Base-by-base conservation (phyloP, 1,140 invertebrate genomes). In the Gryllus bimaculatus region DNA sequence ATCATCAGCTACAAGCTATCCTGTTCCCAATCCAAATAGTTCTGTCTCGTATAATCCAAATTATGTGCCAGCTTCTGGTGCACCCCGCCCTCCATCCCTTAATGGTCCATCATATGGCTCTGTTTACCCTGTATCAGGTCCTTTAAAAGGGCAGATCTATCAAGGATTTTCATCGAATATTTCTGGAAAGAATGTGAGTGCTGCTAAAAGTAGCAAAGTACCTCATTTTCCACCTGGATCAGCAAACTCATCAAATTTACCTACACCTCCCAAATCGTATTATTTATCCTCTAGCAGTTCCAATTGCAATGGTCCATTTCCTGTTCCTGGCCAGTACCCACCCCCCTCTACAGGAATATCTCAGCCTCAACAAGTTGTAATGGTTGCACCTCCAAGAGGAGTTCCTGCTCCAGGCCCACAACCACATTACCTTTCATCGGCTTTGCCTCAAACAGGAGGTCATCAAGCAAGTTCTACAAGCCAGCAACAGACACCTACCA, bases 211-310 rank as follows among this genome's bases (percentile, higher is more conserved):
- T 66, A 66, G 26, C 26, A 66, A 18, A 66, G 10, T 66, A 13
- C 54, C 54, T 18, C 18, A 18, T 66, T 66, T 18, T 18, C 54
- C 54, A 79, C 26, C 73, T 47, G 74, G 73, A 83, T 0, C 81
- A 81, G 18, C 15, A 80, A 5, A 79, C 83, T 0, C 81, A 81
- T 18, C 15, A 80, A 5, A 79, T 81, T 21, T 8, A 77, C 2
- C 18, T 79, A 13, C 74, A 76, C 74, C 75, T 80, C 74, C 74
- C 83, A 81, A 8, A 81, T 77, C 21, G 49, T 8, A 13, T 76
- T 54, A 78, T 80, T 0, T 47, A 18, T 10, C 75, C 8, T 26
- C 75, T 2, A 13, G 12, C 12, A 54, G 7, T 18, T 12, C 48
- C 8, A 39, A 39, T 39, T 47, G 76, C 15, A 77, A 77, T 49